These are phyloP conservation scores for Tinea semifulvella DNA, from an alignment of 2,888 invertebrate species.

Conservation along the genomic window DNA sequence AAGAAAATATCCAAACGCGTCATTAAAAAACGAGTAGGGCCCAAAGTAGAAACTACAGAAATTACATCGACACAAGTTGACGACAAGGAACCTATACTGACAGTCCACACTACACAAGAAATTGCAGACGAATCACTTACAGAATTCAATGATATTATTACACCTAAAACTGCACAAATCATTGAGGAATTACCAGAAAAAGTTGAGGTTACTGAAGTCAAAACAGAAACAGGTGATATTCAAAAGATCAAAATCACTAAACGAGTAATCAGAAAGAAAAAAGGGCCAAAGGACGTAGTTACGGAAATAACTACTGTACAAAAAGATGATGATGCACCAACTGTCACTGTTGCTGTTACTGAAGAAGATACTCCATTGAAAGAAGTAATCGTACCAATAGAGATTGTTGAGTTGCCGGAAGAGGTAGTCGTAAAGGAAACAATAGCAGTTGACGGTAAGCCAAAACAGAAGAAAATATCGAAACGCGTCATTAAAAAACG, in stretches of 20 bases:
- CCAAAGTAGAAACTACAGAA: conserved; percentile 44
- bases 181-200: conserved; percentile 14
- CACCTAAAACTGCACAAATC: conserved; percentile 18
- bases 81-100: conserved; percentile 30
- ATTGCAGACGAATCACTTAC: conserved; percentile 9
- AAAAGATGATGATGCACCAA: conserved; percentile 40
- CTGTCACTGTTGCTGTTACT: conserved; percentile 25
- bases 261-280: conserved; percentile 29
- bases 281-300: conserved; percentile 32
- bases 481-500: conserved; percentile 42
- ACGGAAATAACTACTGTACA: conserved; percentile 43
- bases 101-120: conserved; percentile 26
- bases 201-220: conserved; percentile 11
- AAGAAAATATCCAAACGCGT: conserved; percentile 37
- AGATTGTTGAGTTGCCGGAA: conserved; percentile 31
- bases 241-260: conserved; percentile 14
- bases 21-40: conserved; percentile 42
- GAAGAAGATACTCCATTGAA: conserved; percentile 24
- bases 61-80: conserved; percentile 39
- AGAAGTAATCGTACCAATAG: too few relatives aligned
- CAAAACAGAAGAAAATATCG: conserved; percentile 30
- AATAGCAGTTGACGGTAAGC: too few relatives aligned
- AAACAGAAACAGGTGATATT: conserved; percentile 14
- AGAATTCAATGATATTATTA: conserved; percentile 31
- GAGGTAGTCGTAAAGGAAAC: too few relatives aligned